Evolutionary conservation across 2,888 invertebrate species (phyloP), one percentile per base, ranked within the genome.

Genomic region (Ypsolopha scabrella): DNA sequence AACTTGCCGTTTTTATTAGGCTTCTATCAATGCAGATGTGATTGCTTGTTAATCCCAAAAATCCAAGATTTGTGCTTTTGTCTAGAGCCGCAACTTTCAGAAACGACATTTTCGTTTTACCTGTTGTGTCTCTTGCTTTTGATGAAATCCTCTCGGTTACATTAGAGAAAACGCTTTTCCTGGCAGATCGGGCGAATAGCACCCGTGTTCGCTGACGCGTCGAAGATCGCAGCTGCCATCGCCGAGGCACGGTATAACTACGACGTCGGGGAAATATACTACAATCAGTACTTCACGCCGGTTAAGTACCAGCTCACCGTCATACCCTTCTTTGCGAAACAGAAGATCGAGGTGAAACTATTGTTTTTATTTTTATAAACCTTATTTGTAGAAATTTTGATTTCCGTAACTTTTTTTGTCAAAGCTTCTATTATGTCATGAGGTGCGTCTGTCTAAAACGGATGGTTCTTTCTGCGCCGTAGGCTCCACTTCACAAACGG

Each of bases 201-300:
- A 7, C 92, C 93, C 1, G 87, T 89, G 48, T 89, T 89, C 55
- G 77, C 85, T 48, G 93, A 94, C 79, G 94, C 93, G 35, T 82
- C 91, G 0, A 68, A 70, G 39, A 83, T 94, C 54, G 92, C 93
- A 1, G 87, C 90, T 35, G 85, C 87, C 35, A 88, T 93, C 51
- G 67, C 91, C 3, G 85, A 89, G 48, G 63, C 80, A 0, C 75
- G 75, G 2, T 90, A 78, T 65, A 66, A 81, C 34, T 93, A 88
- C 72, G 90, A 91, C 57, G 63, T 83, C 43, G 93, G 92, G 44
- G 88, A 89, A 62, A 88, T 94, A 53, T 88, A 89, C 63, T 94
- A 87, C 86, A 94, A 94, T 75, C 83, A 82, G 62, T 93, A 90
- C 80, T 90, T 76, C 86, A 85, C 89, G 7, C 89, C 92, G 0